These are phyloP conservation scores for Homarus gammarus DNA, from an alignment of 2,888 invertebrate species.

Conservation along the genomic window DNA sequence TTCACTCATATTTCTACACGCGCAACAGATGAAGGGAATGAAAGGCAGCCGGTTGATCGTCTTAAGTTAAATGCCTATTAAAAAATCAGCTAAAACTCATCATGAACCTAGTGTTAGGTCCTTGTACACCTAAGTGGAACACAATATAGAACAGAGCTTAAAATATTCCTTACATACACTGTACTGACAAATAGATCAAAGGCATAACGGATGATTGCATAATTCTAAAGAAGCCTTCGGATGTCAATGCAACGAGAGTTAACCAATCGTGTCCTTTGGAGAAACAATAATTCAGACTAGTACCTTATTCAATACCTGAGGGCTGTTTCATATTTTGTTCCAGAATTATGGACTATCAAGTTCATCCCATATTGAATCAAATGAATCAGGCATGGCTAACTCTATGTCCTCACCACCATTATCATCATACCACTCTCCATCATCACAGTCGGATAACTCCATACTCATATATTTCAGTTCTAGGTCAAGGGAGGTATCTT, in stretches of 20 bases:
- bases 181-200: neutral
- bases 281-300: neutral
- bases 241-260: neutral
- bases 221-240: neutral
- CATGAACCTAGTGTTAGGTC: too few species aligned
- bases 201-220: neutral
- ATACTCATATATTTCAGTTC: neutral
- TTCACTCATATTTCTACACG: neutral
- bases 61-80: too few species aligned
- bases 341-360: conserved; percentile 19
- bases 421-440: conserved; percentile 1
- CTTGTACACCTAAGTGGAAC: neutral
- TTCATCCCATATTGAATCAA: conserved; percentile 4
- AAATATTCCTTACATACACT: neutral
- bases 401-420: neutral
- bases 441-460: neutral
- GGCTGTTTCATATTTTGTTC: conserved; percentile 21
- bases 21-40: neutral
- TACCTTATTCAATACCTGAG: conserved; percentile 23
- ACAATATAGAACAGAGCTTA: neutral
- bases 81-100: too few species aligned
- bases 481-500: neutral
- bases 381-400: neutral
- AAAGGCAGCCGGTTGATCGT: too few species aligned
- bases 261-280: neutral